Evolutionary conservation across 2,888 invertebrate species (phyloP).

Genomic region (Melipona bicolor): DNA sequence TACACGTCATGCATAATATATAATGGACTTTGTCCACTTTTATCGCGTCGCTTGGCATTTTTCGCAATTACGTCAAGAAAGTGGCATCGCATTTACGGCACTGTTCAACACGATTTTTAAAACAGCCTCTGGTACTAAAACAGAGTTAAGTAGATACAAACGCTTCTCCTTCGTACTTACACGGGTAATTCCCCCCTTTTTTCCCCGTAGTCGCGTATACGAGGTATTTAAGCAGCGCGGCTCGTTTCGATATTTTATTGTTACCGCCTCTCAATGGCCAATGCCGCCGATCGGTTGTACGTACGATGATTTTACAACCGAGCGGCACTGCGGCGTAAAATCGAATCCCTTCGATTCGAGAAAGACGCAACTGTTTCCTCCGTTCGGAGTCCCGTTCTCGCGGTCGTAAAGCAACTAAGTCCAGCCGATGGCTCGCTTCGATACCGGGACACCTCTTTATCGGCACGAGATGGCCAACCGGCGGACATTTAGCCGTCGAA

Average conservation of each 20-base stretch:
- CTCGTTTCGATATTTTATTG: constrained; percentile 67
- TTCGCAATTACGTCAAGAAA: no score
- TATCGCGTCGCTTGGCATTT: no score
- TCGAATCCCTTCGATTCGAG: constrained; percentile 24
- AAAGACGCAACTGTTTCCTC: constrained; percentile 27
- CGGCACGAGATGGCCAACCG: constrained; percentile 21
- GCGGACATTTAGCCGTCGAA: constrained; percentile 33
- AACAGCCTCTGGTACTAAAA: not conserved
- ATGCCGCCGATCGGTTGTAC: constrained; percentile 45
- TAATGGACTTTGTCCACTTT: no score
- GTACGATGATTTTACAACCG: constrained; percentile 52
- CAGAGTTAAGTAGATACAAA: not conserved
- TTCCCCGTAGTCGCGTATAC: not conserved
- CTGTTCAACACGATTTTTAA: no score
- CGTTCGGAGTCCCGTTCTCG: not conserved
- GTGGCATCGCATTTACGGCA: no score
- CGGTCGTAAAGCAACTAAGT: constrained; percentile 33
- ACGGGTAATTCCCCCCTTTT: not conserved
- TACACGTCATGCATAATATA: no score
- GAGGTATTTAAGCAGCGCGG: constrained; percentile 40
- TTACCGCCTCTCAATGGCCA: constrained; percentile 55
- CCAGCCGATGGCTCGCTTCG: constrained; percentile 25
- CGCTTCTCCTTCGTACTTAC: not conserved
- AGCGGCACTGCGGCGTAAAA: constrained; percentile 26
- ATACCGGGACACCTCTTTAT: constrained; percentile 32